Conservation (phyloP, 2,888 invertebrate genomes). For the Autographa pulchrina region DNA sequence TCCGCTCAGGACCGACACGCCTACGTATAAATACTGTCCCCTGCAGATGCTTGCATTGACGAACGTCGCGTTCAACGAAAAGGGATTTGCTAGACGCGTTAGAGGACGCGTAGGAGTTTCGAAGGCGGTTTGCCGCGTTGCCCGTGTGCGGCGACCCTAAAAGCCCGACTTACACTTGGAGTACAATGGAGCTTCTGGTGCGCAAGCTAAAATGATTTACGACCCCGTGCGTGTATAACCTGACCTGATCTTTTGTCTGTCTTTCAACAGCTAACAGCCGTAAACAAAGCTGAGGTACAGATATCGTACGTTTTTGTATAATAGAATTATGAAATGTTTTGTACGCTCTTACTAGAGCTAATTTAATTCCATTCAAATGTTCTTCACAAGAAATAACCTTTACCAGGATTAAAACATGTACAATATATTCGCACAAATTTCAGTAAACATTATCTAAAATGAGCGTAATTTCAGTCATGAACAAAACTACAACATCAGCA, state of each 20-base stretch:
- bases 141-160: neutral
- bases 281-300: constrained; percentile 27
- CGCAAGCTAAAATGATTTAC: neutral
- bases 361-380: neutral
- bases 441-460: neutral
- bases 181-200: constrained; percentile 1
- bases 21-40: too few relatives aligned
- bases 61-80: too few relatives aligned
- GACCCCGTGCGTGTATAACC: neutral
- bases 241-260: constrained; percentile 14
- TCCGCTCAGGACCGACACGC: too few relatives aligned
- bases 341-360: neutral
- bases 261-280: constrained; percentile 19
- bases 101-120: neutral
- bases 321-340: constrained; percentile 15
- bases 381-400: too few relatives aligned
- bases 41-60: too few relatives aligned
- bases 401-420: too few relatives aligned
- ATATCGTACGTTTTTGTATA: constrained; percentile 20
- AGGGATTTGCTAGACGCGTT: too few relatives aligned
- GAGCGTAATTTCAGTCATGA: neutral
- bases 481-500: neutral
- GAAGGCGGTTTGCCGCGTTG: neutral
- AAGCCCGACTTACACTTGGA: neutral
- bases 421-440: neutral